These are phyloP conservation scores for Meriones psammophilus DNA, from an alignment of 2,797 vertebrate species.

Conservation along the genomic window DNA sequence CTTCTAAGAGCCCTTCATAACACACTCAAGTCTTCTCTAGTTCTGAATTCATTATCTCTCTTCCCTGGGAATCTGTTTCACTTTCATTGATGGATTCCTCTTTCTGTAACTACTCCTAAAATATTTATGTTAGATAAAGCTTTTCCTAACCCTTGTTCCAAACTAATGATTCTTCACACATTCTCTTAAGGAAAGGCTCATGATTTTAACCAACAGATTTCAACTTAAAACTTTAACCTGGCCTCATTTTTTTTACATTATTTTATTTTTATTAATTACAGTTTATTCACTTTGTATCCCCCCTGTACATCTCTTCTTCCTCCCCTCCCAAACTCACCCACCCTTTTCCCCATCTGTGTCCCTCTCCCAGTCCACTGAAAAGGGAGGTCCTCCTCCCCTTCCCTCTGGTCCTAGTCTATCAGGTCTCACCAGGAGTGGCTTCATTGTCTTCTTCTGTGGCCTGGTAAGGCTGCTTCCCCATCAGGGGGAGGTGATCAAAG, in stretches of 20 bases:
- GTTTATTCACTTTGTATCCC: no score
- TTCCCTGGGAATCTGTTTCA: not conserved
- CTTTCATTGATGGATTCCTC: not conserved
- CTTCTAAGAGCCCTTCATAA: not conserved
- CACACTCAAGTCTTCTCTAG: not conserved
- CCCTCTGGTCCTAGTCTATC: no score
- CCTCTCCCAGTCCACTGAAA: no score
- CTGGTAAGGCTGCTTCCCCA: no score
- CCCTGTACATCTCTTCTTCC: no score
- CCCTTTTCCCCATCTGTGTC: no score
- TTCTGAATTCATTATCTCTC: not conserved
- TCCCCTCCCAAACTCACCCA: no score
- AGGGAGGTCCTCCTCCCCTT: no score
- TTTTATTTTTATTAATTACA: no score
- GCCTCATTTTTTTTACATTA: not conserved
- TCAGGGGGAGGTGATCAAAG: no score
- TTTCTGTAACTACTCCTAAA: conserved; percentile 24
- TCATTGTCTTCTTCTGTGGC: no score
- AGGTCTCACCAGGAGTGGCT: no score
- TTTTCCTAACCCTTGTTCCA: conserved; percentile 1
- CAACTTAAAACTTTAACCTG: not conserved
- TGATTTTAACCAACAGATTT: not conserved
- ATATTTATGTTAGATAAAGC: not conserved
- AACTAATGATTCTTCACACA: not conserved
- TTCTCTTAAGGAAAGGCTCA: not conserved